Base-by-base conservation (phyloP, 2,113 vertebrate species). In the Neolamprologus modestus region DNA sequence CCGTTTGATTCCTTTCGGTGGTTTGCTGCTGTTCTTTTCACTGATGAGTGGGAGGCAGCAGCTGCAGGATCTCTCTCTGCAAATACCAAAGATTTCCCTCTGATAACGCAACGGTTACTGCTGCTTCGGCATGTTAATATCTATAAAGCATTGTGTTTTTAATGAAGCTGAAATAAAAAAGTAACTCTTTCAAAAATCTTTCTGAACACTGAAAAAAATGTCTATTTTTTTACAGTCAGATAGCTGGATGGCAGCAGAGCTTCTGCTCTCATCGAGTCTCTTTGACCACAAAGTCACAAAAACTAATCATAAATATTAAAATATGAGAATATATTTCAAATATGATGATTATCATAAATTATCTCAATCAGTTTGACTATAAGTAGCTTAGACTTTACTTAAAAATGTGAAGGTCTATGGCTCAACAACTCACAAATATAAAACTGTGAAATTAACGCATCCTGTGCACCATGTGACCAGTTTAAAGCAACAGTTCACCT, bases 361-460 rank as follows among this genome's bases (percentile, higher is more conserved):
- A 71, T 21, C 31, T 33, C 0, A 66, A 66, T 3, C 3, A 71
- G 71, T 76, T 31, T 19, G 4, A 76, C 2, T 76, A 17, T 28
- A 12, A 0, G 26, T 0, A 50, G 4, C 42, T 50, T 78, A 47
- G 2, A 66, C 0, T 12, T 37, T 66, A 66, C 10, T 8, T 31
- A n/a, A 3, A 19, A 50, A 31, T 28, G n/a, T 73, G 37, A 73
- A 73, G 8, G 21, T 19, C 9, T 45, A 10, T 45, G 68, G 68
- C n/a, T 28, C 8, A 45, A 45, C 3, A 3, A 16, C 35, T 24
- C n/a, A 42, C 66, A 0, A 40, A 68, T 14, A 37, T 1, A 0
- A n/a, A n/a, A n/a, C n/a, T n/a, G n/a, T n/a, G n/a, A 45, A 45
- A 47, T 10, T 24, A 40, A 21, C 37, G 0, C 13, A 10, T 5